phyloP scores from a whole-genome alignment of 2,797 vertebrate genomes.

The Tolypeutes matacus region DNA sequence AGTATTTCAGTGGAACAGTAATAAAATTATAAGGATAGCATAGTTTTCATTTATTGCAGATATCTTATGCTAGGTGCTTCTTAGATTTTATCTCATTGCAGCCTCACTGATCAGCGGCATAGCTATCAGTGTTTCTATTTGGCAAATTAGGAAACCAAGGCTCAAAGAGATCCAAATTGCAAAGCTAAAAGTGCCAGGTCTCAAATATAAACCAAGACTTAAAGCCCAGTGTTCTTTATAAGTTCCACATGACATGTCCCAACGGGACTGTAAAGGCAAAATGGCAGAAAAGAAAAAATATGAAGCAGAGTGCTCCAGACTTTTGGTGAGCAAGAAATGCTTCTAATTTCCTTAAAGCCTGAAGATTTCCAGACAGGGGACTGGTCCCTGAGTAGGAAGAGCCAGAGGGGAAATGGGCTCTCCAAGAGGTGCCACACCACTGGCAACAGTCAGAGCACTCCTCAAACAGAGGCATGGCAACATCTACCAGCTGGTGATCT shows the following conservation, averaged over 20 bases:
- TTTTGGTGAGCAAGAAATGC: background rate
- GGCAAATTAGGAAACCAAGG: conserved; percentile 34
- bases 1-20: background rate
- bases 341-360: background rate
- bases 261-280: background rate
- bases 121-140: background rate
- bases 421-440: background rate
- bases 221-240: background rate
- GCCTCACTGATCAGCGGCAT: background rate
- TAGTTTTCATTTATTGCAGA: background rate
- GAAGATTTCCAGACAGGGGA: background rate
- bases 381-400: fast-evolving
- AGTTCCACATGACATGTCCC: background rate
- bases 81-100: background rate
- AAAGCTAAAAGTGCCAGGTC: background rate
- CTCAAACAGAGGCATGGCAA: background rate
- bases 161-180: background rate
- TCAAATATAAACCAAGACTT: conserved; percentile 53
- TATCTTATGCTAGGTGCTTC: background rate
- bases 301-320: conserved; percentile 1
- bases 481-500: background rate
- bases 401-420: background rate
- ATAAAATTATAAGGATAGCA: conserved; percentile 14
- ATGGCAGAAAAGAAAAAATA: background rate
- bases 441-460: background rate